Evolutionary conservation across 2,113 vertebrate genomes (phyloP).

Genomic region (Phalacrocorax aristotelis): DNA sequence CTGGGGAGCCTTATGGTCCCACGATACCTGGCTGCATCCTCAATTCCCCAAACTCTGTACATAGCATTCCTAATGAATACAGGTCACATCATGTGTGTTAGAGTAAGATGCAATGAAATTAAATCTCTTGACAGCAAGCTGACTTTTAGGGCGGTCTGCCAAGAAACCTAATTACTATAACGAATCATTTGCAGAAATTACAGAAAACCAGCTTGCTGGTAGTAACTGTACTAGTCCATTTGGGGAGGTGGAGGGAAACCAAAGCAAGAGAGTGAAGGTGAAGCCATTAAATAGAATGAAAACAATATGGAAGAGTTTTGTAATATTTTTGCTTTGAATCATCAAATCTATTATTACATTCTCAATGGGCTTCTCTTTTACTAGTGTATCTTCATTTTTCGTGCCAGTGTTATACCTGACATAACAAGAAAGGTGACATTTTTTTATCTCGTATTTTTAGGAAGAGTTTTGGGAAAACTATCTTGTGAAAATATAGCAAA

Average conservation of each 20-base stretch:
- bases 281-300: background rate
- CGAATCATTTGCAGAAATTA: background rate
- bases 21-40: background rate
- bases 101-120: background rate
- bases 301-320: background rate
- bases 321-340: background rate
- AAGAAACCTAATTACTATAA: constrained; percentile 25
- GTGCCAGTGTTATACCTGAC: background rate
- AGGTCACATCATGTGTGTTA: background rate
- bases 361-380: background rate
- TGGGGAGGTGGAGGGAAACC: background rate
- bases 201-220: background rate
- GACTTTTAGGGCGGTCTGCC: constrained; percentile 20
- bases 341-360: background rate
- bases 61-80: background rate
- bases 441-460: background rate
- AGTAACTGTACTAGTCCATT: background rate
- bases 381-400: background rate
- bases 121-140: background rate
- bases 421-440: background rate
- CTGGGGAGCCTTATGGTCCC: background rate
- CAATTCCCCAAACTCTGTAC: background rate
- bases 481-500: background rate
- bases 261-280: background rate
- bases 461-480: background rate